A percentile compares a stretch with the other conserved stretches of the same genome.
Conservation (phyloP, 2,888 invertebrate genomes). For the Netelia melanura region DNA sequence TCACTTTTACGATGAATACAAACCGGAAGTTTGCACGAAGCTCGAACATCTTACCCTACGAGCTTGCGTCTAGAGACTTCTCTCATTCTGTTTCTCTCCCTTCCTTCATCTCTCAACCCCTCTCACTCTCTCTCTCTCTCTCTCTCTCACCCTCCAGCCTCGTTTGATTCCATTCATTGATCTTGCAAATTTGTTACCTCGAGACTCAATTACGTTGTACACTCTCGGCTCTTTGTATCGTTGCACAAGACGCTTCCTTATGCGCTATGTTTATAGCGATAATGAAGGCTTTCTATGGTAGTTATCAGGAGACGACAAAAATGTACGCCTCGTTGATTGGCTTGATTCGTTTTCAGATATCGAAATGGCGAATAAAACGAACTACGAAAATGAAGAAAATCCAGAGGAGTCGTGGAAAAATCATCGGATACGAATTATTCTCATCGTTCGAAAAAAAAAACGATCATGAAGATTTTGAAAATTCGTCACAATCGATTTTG, state of each 20-base stretch:
- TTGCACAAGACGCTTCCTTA: slow-evolving; percentile 28
- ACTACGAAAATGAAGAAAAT: background rate
- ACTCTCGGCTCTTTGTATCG: slow-evolving; percentile 46
- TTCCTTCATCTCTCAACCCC: no score
- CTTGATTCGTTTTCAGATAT: slow-evolving; percentile 46
- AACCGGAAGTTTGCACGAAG: slow-evolving; percentile 5
- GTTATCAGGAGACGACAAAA: slow-evolving; percentile 10
- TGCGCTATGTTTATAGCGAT: slow-evolving; percentile 43
- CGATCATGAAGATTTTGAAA: slow-evolving; percentile 4
- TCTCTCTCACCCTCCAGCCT: slow-evolving; percentile 37
- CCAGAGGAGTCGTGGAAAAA: background rate
- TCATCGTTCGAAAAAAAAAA: background rate
- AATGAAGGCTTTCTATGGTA: slow-evolving; percentile 40
- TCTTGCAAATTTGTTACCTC: slow-evolving; percentile 67
- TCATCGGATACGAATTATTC: background rate
- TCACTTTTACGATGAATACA: slow-evolving; percentile 12
- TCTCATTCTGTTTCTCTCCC: background rate
- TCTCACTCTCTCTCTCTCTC: no score
- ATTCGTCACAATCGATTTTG: background rate
- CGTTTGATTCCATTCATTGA: slow-evolving; percentile 74
- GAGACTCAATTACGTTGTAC: slow-evolving; percentile 69
- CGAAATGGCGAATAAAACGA: slow-evolving; percentile 29
- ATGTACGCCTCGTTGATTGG: slow-evolving; percentile 56
- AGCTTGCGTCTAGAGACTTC: slow-evolving; percentile 15
- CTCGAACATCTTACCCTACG: background rate